phyloP scores from a whole-genome alignment of 2,888 invertebrate species.

The Ochropacha duplaris region DNA sequence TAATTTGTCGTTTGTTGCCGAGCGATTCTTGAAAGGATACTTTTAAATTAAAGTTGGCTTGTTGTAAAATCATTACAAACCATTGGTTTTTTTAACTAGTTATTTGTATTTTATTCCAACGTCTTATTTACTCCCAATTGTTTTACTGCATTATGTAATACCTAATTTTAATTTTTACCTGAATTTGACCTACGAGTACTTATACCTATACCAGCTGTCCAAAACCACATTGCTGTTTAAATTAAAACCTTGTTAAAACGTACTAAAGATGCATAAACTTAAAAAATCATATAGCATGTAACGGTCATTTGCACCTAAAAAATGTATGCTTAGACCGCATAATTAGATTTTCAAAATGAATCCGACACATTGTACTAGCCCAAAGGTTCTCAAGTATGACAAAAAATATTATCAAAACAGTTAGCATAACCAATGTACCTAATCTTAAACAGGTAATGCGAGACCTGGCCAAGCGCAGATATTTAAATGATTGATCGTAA shows the following conservation, averaged over 20 bases:
- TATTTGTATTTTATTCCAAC: too few species aligned
- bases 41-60: not conserved
- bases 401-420: not conserved
- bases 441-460: too few species aligned
- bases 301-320: not conserved
- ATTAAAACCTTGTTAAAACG: not conserved
- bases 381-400: not conserved
- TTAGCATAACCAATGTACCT: too few species aligned
- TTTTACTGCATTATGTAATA: too few species aligned
- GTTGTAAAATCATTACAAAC: not conserved
- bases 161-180: not conserved
- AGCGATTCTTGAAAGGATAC: not conserved
- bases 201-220: not conserved
- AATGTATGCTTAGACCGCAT: conserved; percentile 2
- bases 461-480: too few species aligned
- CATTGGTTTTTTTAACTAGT: not conserved
- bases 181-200: not conserved
- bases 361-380: conserved; percentile 5
- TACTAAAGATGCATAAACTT: not conserved
- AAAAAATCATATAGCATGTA: not conserved
- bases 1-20: conserved; percentile 42
- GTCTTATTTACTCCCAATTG: too few species aligned
- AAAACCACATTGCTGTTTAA: not conserved
- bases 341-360: conserved; percentile 12
- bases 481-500: too few species aligned